A percentile compares a stretch with the other conserved stretches of the same genome.
Evolutionary conservation across 2,797 vertebrate genomes (phyloP).

Genomic region (Apogon hyalosoma): DNA sequence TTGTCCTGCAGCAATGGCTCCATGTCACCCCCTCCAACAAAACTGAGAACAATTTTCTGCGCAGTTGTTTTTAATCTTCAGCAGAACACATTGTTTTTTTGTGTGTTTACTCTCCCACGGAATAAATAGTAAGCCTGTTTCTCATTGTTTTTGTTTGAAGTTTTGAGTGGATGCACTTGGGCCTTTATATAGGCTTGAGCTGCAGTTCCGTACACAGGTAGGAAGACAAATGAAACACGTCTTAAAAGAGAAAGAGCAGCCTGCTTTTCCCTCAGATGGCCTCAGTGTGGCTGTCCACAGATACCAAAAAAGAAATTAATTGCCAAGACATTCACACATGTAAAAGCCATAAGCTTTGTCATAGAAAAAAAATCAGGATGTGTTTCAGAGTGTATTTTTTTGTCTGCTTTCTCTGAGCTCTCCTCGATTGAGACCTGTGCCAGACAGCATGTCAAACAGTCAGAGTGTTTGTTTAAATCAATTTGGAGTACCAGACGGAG

Average conservation of each 20-base stretch:
- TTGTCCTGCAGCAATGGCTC: slow-evolving; percentile 41
- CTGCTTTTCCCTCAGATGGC: slow-evolving; percentile 3
- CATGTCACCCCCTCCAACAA: slow-evolving; percentile 6
- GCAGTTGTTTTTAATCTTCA: slow-evolving; percentile 77
- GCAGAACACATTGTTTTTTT: slow-evolving; percentile 62
- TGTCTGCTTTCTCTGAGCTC: slow-evolving; percentile 21
- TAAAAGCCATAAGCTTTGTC: slow-evolving; percentile 42
- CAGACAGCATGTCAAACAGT: slow-evolving; percentile 59
- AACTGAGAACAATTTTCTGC: slow-evolving; percentile 69
- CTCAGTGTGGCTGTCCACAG: neutral
- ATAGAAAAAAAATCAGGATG: slow-evolving; percentile 14
- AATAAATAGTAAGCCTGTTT: slow-evolving; percentile 67
- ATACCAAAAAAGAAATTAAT: slow-evolving; percentile 25
- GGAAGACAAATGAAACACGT: neutral
- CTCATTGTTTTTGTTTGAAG: slow-evolving; percentile 65
- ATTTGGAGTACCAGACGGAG: slow-evolving; percentile 38
- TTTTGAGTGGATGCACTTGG: slow-evolving; percentile 43
- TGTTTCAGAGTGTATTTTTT: slow-evolving; percentile 21
- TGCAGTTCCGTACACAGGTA: slow-evolving; percentile 50
- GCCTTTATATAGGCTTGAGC: slow-evolving; percentile 11
- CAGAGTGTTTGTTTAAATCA: slow-evolving; percentile 51
- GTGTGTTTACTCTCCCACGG: slow-evolving; percentile 56
- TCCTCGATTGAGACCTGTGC: slow-evolving; percentile 27
- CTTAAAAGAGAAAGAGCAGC: slow-evolving; percentile 9
- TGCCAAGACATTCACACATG: slow-evolving; percentile 45